Conservation (phyloP, 1,140 invertebrate genomes). For the Caenorhabditis brenneri region DNA sequence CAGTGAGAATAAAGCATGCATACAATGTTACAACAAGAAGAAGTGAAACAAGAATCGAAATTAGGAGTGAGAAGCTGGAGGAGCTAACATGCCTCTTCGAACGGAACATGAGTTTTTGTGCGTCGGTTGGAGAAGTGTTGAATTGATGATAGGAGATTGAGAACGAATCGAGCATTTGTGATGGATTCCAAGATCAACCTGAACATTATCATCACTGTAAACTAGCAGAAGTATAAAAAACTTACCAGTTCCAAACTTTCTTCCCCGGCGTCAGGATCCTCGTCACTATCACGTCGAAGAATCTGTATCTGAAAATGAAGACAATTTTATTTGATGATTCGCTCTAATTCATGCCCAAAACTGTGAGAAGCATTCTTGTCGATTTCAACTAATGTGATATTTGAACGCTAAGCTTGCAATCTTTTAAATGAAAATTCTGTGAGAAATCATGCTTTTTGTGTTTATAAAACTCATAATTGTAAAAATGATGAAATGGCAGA, state of each 20-base stretch:
- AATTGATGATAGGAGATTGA: slow-evolving; percentile 38
- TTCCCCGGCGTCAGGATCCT: slow-evolving; percentile 44
- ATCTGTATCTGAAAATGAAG: slow-evolving; percentile 52
- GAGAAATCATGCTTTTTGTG: neutral
- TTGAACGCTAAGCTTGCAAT: neutral
- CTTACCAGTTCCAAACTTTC: slow-evolving; percentile 53
- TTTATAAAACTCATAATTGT: too few relatives aligned
- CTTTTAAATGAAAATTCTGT: neutral
- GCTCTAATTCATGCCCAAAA: neutral
- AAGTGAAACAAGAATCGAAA: neutral
- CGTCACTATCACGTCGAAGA: slow-evolving; percentile 39
- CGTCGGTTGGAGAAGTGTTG: slow-evolving; percentile 5
- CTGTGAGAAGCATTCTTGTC: slow-evolving; percentile 9
- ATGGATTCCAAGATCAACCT: slow-evolving; percentile 50
- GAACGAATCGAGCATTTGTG: slow-evolving; percentile 43
- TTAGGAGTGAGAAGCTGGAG: slow-evolving; percentile 28
- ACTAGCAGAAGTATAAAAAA: neutral
- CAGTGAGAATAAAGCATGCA: neutral
- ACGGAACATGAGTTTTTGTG: slow-evolving; percentile 43
- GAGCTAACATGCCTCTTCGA: slow-evolving; percentile 44
- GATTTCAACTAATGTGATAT: neutral
- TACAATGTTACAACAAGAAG: neutral
- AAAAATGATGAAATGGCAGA: too few relatives aligned
- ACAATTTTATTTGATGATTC: neutral
- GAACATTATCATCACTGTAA: neutral